These are phyloP conservation scores for Helleia helle DNA, from an alignment of 2,888 invertebrate species.

Conservation along the genomic window DNA sequence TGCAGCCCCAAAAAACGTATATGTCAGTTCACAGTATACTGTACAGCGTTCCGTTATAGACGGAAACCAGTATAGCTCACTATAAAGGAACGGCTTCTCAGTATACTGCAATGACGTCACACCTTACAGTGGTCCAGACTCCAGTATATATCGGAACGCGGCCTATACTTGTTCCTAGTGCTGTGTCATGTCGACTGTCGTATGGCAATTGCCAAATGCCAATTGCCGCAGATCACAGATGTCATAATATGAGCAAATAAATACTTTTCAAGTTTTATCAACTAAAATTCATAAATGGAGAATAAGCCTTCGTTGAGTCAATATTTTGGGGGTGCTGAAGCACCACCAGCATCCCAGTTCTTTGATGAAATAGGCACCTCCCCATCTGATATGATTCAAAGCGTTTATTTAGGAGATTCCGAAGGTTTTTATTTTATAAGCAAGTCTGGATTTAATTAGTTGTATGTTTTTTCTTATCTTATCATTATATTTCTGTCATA, in stretches of 20 bases:
- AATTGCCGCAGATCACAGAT: too few species aligned
- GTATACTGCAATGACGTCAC: too few species aligned
- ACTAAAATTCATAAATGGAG: constrained; percentile 38
- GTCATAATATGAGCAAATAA: background rate
- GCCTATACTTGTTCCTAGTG: too few species aligned
- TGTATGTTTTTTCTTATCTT: background rate
- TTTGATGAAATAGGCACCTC: constrained; percentile 66
- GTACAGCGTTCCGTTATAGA: too few species aligned
- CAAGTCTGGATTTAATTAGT: background rate
- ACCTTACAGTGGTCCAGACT: too few species aligned
- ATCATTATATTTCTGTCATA: constrained; percentile 10
- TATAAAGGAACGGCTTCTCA: too few species aligned
- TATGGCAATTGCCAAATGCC: background rate
- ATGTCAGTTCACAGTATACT: too few species aligned
- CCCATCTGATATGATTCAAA: constrained; percentile 64
- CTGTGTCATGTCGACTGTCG: too few species aligned
- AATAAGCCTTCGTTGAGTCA: constrained; percentile 71
- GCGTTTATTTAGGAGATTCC: constrained; percentile 56
- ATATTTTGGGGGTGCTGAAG: constrained; percentile 66
- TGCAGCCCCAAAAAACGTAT: too few species aligned
- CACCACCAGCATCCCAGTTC: constrained; percentile 60
- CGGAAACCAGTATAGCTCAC: too few species aligned
- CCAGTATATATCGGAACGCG: too few species aligned
- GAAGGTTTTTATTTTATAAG: constrained; percentile 33
- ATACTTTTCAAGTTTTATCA: too few species aligned